Percentiles rank a stretch among this genome's conserved stretches.
Evolutionary conservation across 2,113 vertebrate species (phyloP).

Genomic region (Propithecus coquereli): DNA sequence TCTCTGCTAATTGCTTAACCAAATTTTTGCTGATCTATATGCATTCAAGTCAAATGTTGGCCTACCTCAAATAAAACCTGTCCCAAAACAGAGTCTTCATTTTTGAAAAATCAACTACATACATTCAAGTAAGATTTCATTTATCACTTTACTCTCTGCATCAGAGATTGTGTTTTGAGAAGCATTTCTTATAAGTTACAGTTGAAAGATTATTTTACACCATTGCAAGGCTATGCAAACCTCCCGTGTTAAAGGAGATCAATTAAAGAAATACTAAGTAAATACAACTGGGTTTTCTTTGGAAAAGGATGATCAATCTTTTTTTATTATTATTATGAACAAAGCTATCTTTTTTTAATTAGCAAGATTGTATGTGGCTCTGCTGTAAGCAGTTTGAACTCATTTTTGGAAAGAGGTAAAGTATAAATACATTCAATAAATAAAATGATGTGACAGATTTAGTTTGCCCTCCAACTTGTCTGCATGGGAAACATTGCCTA

Average conservation of each 20-base stretch:
- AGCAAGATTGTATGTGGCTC: neutral
- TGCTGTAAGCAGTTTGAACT: neutral
- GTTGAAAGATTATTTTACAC: neutral
- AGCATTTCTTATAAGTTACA: neutral
- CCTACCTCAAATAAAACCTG: neutral
- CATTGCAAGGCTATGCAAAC: neutral
- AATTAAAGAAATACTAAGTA: conserved; percentile 3
- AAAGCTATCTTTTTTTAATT: neutral
- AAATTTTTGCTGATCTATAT: neutral
- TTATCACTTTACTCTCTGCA: neutral
- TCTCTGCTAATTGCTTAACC: neutral
- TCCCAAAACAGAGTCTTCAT: neutral
- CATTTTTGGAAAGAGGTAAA: neutral
- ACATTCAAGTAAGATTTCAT: neutral
- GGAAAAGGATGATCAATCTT: neutral
- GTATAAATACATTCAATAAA: conserved; percentile 41
- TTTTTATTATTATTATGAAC: neutral
- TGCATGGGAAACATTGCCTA: neutral
- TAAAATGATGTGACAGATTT: conserved; percentile 12
- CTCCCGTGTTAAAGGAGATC: conserved; percentile 1
- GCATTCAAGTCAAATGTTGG: neutral
- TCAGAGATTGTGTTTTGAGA: neutral
- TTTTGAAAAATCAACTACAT: neutral
- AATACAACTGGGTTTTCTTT: conserved; percentile 3
- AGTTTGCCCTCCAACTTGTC: neutral